These are phyloP conservation scores for Diprion similis DNA, from an alignment of 1,140 invertebrate genomes.

Conservation along the genomic window DNA sequence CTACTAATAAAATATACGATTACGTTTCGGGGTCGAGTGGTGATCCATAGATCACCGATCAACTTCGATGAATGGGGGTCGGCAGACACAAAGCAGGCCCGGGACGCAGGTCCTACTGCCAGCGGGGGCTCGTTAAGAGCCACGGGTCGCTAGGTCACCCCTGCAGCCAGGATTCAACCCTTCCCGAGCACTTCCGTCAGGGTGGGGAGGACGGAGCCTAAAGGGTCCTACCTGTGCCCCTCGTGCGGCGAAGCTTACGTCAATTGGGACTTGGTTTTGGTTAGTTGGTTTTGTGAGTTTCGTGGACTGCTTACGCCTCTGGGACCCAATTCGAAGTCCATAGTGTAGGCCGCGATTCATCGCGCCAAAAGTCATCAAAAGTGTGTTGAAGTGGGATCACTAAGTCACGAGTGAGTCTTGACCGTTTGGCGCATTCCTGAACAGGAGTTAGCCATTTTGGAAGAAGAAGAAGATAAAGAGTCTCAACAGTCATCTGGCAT, in stretches of 20 bases:
- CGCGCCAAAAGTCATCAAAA: too few relatives aligned
- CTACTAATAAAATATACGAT: conserved; percentile 51
- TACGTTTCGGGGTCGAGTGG: conserved; percentile 48
- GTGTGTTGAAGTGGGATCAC: too few relatives aligned
- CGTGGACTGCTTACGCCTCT: neutral
- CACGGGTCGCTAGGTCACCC: neutral
- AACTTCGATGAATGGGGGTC: conserved; percentile 38
- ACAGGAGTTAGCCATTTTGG: too few relatives aligned
- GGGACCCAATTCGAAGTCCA: neutral
- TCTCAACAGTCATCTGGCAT: too few relatives aligned
- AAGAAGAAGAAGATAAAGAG: too few relatives aligned
- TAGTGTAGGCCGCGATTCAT: too few relatives aligned
- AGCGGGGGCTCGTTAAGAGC: conserved; percentile 6
- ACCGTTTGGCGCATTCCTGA: too few relatives aligned
- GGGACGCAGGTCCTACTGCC: conserved; percentile 41
- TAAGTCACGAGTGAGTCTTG: too few relatives aligned
- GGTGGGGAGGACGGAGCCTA: neutral
- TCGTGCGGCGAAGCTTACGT: neutral
- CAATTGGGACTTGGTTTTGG: neutral
- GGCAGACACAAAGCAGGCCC: conserved; percentile 24
- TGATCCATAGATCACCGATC: conserved; percentile 51
- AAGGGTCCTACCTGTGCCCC: conserved; percentile 1
- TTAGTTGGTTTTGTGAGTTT: neutral
- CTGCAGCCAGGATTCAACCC: neutral
- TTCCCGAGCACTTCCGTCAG: neutral